These are phyloP conservation scores for Nycteola revayana DNA, from an alignment of 2,888 invertebrate species.

Conservation along the genomic window DNA sequence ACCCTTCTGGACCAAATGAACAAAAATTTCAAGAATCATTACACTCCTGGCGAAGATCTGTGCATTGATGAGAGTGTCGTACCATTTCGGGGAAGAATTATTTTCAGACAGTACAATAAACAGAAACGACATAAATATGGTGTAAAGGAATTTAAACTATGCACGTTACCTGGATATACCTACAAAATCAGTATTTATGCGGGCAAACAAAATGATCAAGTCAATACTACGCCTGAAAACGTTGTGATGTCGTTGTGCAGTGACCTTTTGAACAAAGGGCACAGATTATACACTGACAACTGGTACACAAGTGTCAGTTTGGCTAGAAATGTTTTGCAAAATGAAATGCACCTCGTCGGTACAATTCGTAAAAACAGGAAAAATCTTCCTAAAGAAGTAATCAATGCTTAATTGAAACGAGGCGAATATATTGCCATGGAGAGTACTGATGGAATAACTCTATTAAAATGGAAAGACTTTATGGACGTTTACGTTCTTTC, in stretches of 20 bases:
- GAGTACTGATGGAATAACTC: constrained; percentile 11
- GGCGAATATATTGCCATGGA: constrained; percentile 12
- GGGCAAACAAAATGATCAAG: constrained; percentile 7
- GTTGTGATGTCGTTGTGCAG: constrained; percentile 8
- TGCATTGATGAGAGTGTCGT: constrained; percentile 11
- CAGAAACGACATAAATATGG: constrained; percentile 10
- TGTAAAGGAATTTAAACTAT: constrained; percentile 14
- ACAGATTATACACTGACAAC: constrained; percentile 12
- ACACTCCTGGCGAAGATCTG: constrained; percentile 2
- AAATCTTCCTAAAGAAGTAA: constrained; percentile 14
- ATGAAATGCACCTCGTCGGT: constrained; percentile 15
- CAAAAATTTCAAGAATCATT: neutral
- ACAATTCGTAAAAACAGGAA: constrained; percentile 17
- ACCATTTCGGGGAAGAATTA: constrained; percentile 12
- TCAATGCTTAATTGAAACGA: constrained; percentile 16
- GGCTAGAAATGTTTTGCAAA: constrained; percentile 10
- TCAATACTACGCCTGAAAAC: constrained; percentile 5
- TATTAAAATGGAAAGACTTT: constrained; percentile 16
- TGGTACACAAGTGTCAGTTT: constrained; percentile 15
- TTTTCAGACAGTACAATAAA: constrained; percentile 13
- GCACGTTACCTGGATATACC: constrained; percentile 15
- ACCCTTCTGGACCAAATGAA: constrained; percentile 1
- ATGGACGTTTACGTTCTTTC: constrained; percentile 15
- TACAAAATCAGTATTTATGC: no score
- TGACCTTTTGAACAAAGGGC: constrained; percentile 7